Percentiles rank a stretch among this genome's conserved stretches.
Evolutionary conservation across 2,888 invertebrate genomes (phyloP).

Genomic region (Sipha maydis): DNA sequence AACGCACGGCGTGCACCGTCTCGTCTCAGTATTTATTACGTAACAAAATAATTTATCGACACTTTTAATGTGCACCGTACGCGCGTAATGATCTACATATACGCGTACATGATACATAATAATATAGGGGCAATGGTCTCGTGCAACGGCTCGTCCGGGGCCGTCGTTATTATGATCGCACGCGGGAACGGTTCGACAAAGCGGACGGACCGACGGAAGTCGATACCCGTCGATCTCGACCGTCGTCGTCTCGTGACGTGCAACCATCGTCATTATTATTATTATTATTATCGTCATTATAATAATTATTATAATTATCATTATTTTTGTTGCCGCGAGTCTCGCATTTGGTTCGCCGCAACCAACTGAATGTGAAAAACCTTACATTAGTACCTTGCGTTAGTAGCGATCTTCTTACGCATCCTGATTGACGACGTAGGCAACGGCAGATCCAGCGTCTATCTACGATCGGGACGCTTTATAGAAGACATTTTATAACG

Average conservation of each 20-base stretch:
- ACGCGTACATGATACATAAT: neutral
- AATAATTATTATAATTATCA: neutral
- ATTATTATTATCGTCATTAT: neutral
- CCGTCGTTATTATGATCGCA: conserved; percentile 4
- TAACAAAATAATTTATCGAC: neutral
- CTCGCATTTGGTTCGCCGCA: no score
- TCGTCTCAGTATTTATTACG: neutral
- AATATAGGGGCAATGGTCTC: no score
- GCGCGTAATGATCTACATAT: conserved; percentile 2
- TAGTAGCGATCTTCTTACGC: no score
- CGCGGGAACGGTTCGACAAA: neutral
- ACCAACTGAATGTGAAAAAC: no score
- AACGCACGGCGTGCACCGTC: neutral
- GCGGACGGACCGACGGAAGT: conserved; percentile 22
- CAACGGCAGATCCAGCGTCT: no score
- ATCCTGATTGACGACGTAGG: no score
- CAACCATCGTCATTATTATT: no score
- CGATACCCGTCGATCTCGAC: conserved; percentile 18
- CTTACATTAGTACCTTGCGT: no score
- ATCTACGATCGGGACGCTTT: no score
- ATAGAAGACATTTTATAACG: no score
- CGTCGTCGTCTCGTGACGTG: neutral
- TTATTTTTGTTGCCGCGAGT: neutral
- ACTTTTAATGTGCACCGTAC: conserved; percentile 6
- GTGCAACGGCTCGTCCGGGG: no score